Base-by-base conservation (phyloP, 2,113 vertebrate genomes). In the Nothoprocta perdicaria region DNA sequence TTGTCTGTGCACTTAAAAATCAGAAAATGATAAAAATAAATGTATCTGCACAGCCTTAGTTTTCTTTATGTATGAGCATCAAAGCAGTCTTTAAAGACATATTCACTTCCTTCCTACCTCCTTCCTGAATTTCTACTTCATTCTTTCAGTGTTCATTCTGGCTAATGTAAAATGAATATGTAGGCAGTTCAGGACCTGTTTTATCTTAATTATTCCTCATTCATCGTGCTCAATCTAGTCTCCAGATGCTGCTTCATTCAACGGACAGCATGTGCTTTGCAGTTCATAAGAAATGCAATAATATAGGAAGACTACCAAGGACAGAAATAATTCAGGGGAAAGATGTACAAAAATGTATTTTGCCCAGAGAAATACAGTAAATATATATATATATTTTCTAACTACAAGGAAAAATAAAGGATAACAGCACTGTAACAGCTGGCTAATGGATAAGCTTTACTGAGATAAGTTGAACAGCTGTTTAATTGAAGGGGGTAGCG, bases 101-200 rank as follows among this genome's bases (percentile, higher is more conserved):
- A 0, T n/a, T 73, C 41, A 58, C 1, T 33, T 4, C 9, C 11
- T 4, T 5, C 2, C 4, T 7, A 13, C 31, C 16, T 13, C 5
- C 8, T 8, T 16, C 48, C 48, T 68, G 33, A 10, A n/a, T 52
- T 81, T 41, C 22, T 53, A 10, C 3, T 10, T 52, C 24, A 16
- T 91, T 24, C 35, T 33, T 73, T 31, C 38, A 69, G 24, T 53
- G 7, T 52, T 76, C 38, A 14, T 48, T 77, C 35, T 78, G n/a
- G 9, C 17, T 82, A 46, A 14, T 69, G 29, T 15, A 60, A 68
- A 74, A 78, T 63, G 23, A 74, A 41, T 27, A 23, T 18, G 17
- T 35, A 71, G 27, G 27, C 7, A 76, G 23, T 62, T 52, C 1
- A 23, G 8, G 16, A 50, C 10, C 27, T 73, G 31, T 29, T 80